Evolutionary conservation across 2,797 vertebrate genomes (phyloP), one percentile per base, ranked within the genome.

Genomic region (Triplophysa yarkandensis): DNA sequence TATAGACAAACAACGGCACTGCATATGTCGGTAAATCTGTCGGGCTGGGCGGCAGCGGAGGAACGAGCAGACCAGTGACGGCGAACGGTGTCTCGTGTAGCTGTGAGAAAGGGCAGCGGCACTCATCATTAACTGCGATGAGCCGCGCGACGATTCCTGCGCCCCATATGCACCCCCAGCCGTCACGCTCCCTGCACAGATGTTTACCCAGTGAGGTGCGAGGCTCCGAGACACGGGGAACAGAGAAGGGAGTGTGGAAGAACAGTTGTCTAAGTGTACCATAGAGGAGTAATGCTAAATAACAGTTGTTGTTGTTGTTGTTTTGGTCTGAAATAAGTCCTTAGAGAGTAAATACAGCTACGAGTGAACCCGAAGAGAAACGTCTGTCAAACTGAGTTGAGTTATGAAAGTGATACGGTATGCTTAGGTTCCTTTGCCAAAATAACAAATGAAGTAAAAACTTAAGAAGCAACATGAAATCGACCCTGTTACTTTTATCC

Each of bases 1-100:
- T 87, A 87, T 84, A 88, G 88, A 88, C 90, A 91, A 91, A 92
- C 89, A 90, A 91, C 89, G 88, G 54, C 66, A 50, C 44, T 90
- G 90, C 92, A 93, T 93, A 93, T 93, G 91, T 91, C 87, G 88
- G 88, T 86, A 93, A 93, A 92, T 93, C 92, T 93, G 92, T 92
- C 89, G 88, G 88, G 88, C 86, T 89, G 90, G 88, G 91, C 86
- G 91, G 90, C 57, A 44, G 44, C 36, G 4, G 43, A 52, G 21
- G 68, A 72, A 64, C 30, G 55, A 78, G 63, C 9, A 36, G 65
- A 74, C 75, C 65, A 62, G 73, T 58, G 41, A 52, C 66, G 54
- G 55, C 48, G 48, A 58, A 23, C 19, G 10, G 67, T 55, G 48
- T 70, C 58, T 64, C 48, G 41, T 41, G 62, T 36, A 39, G 55